Conservation (phyloP, 2,888 invertebrate species). For the Amiota communis region DNA sequence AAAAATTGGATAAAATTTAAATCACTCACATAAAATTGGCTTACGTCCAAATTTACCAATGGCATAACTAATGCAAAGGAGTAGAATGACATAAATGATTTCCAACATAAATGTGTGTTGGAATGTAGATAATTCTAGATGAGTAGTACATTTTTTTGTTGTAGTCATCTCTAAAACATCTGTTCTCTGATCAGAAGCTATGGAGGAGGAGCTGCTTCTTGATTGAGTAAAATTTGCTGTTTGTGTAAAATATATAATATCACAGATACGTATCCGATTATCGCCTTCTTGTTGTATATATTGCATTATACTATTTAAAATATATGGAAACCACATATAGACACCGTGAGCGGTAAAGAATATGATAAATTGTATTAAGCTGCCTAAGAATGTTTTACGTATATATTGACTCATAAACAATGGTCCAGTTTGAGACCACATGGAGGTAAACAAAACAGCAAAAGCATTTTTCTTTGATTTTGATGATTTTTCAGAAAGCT, state of each 20-base stretch:
- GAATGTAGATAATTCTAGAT: slow-evolving; percentile 60
- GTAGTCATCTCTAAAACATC: too few relatives aligned
- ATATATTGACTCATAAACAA: slow-evolving; percentile 62
- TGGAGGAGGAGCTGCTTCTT: too few relatives aligned
- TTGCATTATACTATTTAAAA: slow-evolving; percentile 64
- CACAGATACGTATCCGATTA: slow-evolving; percentile 55
- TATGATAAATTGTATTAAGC: slow-evolving; percentile 66
- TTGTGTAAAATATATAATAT: slow-evolving; percentile 56
- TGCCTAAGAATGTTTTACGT: slow-evolving; percentile 61
- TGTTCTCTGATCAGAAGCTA: too few relatives aligned
- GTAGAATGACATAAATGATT: slow-evolving; percentile 54
- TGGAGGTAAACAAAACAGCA: slow-evolving; percentile 51
- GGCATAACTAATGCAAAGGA: slow-evolving; percentile 52
- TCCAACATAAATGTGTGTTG: slow-evolving; percentile 62
- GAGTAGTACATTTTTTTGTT: slow-evolving; percentile 25
- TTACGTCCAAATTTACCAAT: slow-evolving; percentile 54
- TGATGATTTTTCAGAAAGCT: neutral
- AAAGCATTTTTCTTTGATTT: slow-evolving; percentile 4
- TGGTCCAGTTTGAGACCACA: slow-evolving; percentile 69
- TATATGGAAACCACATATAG: slow-evolving; percentile 70
- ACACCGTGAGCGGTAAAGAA: slow-evolving; percentile 65
- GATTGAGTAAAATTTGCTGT: neutral
- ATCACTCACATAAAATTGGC: slow-evolving; percentile 53
- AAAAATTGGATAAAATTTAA: neutral
- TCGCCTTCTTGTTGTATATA: slow-evolving; percentile 58